phyloP scores from a whole-genome alignment of 1,140 invertebrate species.

The Catajapyx aquilonaris region DNA sequence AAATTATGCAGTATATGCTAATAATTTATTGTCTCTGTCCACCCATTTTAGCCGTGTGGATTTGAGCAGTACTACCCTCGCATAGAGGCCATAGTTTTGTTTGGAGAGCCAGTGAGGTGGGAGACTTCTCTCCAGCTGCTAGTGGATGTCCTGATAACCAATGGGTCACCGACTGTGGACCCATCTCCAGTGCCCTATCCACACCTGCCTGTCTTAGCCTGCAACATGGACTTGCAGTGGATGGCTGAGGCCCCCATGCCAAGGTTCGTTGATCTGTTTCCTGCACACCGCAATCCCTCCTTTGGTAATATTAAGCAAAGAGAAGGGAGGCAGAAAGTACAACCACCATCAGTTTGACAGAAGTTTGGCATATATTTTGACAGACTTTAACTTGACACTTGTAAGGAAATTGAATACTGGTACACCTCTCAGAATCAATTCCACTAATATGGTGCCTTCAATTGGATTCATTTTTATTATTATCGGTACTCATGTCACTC shows the following conservation, averaged over 20 bases:
- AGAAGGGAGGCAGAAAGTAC: too few relatives aligned
- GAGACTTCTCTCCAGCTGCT: conserved; percentile 38
- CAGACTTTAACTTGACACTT: too few relatives aligned
- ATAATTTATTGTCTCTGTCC: too few relatives aligned
- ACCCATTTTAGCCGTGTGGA: conserved; percentile 24
- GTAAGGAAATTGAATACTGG: too few relatives aligned
- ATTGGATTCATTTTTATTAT: too few relatives aligned
- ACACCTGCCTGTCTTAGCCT: conserved; percentile 40
- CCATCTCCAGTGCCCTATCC: conserved; percentile 27
- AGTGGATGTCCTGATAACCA: conserved; percentile 41
- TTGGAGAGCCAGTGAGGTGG: conserved; percentile 41
- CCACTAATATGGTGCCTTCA: too few relatives aligned
- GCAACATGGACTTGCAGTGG: conserved; percentile 47
- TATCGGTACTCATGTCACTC: too few relatives aligned
- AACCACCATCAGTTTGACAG: too few relatives aligned
- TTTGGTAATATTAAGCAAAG: too few relatives aligned
- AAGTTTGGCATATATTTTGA: too few relatives aligned
- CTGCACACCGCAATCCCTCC: not conserved
- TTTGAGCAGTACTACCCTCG: conserved; percentile 27
- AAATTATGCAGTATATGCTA: too few relatives aligned
- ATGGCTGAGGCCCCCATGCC: conserved; percentile 40
- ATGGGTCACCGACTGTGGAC: conserved; percentile 28
- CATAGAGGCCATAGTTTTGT: conserved; percentile 33
- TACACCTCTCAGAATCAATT: too few relatives aligned
- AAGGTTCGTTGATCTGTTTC: conserved; percentile 17